Evolutionary conservation across 2,797 vertebrate genomes (phyloP), one percentile per base, ranked within the genome.

Genomic region (Valencia hispanica): DNA sequence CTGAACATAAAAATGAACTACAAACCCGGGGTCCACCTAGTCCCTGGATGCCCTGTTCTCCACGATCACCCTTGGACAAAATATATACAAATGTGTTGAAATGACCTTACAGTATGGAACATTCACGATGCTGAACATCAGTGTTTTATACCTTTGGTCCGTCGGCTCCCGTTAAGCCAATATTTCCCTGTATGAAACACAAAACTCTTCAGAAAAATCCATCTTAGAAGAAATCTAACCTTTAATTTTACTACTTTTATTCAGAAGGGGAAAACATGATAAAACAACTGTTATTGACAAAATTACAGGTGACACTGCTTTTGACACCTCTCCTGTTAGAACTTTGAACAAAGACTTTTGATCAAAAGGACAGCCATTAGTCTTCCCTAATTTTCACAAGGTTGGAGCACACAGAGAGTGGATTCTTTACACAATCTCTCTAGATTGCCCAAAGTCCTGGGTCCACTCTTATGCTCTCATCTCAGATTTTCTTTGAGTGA

Each of bases 131-230:
- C 69, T 43, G 9, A 68, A 1, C 39, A 47, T 27, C 45, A 48
- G 39, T 66, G 1, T 71, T 5, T 68, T 14, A 27, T 91, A 96
- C 97, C 96, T 96, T 97, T 86, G 83, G 87, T 57, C 96, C 96
- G 2, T 88, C 78, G 41, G 90, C 85, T 92, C 97, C 97, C 0
- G 87, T 83, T 43, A 91, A 78, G 53, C 97, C 97, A 63, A 89
- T 78, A 53, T 79, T 79, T 27, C 97, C 97, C 97, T 98, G 85
- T 34, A 92, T 94, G 59, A 68, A 79, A 43, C 0, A 79, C 36
- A 41, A 15, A 72, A 39, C 11, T 25, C 22, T n/a, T 66, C 34
- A 66, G 63, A 66, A 66, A 59, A 59, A 30, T 27, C 48, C 1
- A 39, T 22, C 20, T 51, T 5, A 51, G 1, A 22, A 20, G 4